Base-by-base conservation (phyloP, 37 sponge, comb jelly and placozoan species). In the Ianthella basta region DNA sequence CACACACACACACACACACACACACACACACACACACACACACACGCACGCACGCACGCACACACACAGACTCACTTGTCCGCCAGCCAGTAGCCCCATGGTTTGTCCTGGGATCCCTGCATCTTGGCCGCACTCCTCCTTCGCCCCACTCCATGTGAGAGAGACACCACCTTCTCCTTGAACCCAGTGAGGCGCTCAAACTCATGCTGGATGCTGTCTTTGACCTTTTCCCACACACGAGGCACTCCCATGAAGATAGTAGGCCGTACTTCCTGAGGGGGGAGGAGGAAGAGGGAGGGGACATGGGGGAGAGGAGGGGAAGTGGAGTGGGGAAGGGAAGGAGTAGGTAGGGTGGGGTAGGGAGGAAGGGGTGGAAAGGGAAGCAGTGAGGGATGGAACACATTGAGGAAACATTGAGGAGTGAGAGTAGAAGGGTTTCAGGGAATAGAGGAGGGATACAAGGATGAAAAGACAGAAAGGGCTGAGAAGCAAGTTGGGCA, bases 221-320 rank as follows among this genome's bases (percentile, higher is more conserved):
- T 91, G 38, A 98, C 84, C 84, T 98, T 98, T 82, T 98, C 99
- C 99, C 99, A 98, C 8, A 98, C 99, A 19, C 96, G 87, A 18
- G 99, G 99, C 27, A 98, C 99, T 29, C 95, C 99, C 72, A 98
- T 83, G 81, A 98, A 94, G 57, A 87, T 69, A 0, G 97, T 94
- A 29, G 99, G 99, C 18, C 89, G 77, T 14, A 98, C 99, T 57
- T 92, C 95, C 95, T 98, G 88, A 0, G 4, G 8, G n/a, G n/a
- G 15, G 36, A 32, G 12, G 83, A 8, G 2, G 56, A 56, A 81
- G n/a, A 56, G 4, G 16, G 19, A 68, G 39, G 55, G 40, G 13
- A 27, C 80, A 15, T 57, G 29, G 54, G 60, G 27, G 56, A 18
- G 60, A 27, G 67, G 25, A 39, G 24, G n/a, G 20, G 30, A 80